A percentile compares a stretch with the other conserved stretches of the same genome.
phyloP scores from a whole-genome alignment of 2,888 invertebrate genomes.

The Slavum lentiscoides region DNA sequence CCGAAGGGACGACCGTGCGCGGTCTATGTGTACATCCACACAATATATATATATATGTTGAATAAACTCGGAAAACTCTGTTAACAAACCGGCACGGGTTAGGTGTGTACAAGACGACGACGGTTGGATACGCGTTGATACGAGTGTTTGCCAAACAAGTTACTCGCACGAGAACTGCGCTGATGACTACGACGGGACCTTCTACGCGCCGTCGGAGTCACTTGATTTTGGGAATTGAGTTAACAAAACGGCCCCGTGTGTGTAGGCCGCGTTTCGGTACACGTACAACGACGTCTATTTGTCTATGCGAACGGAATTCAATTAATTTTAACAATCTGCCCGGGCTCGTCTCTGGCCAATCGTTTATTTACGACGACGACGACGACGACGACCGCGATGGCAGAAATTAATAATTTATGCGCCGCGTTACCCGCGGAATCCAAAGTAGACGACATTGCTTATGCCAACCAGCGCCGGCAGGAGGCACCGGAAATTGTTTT shows the following conservation, averaged over 20 bases:
- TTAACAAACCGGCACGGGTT: not conserved
- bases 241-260: not conserved
- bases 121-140: not conserved
- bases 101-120: not conserved
- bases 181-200: too few species aligned
- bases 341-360: conserved; percentile 6
- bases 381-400: not conserved
- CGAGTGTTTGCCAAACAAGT: conserved; percentile 41
- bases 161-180: not conserved
- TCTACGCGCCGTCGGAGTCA: not conserved
- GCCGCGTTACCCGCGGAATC: not conserved
- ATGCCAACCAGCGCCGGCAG: too few species aligned
- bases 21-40: not conserved
- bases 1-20: not conserved
- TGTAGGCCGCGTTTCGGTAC: too few species aligned
- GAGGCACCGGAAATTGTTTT: too few species aligned
- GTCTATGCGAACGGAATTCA: conserved; percentile 26
- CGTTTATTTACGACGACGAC: conserved; percentile 21
- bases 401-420: conserved; percentile 27
- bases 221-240: conserved; percentile 36
- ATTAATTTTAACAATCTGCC: conserved; percentile 33
- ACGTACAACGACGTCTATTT: conserved; percentile 6
- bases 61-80: conserved; percentile 8
- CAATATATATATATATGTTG: too few species aligned
- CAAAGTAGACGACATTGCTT: not conserved